A percentile compares a stretch with the other conserved stretches of the same genome.
phyloP scores from a whole-genome alignment of 2,797 vertebrate genomes.

The Micrastur ruficollis region DNA sequence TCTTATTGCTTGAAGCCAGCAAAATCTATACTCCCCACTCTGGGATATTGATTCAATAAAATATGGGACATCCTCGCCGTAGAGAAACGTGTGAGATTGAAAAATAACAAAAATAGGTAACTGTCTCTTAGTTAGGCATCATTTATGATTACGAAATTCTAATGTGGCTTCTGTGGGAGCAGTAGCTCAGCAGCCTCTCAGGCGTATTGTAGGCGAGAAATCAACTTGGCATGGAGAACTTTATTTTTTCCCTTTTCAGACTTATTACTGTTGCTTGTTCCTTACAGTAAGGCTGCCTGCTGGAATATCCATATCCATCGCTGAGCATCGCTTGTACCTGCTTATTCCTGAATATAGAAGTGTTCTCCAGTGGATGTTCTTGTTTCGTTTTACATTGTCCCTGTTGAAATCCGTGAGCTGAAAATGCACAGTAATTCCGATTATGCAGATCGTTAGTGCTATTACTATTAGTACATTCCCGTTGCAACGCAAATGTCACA shows the following conservation, averaged over 20 bases:
- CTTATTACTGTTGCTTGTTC: background rate
- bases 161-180: background rate
- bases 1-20: background rate
- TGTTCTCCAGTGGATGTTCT: background rate
- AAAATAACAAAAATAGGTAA: background rate
- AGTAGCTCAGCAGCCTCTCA: background rate
- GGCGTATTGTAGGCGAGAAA: background rate
- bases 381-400: background rate
- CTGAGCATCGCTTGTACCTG: background rate
- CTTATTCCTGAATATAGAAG: background rate
- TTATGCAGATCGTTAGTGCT: background rate
- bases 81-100: background rate
- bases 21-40: conserved; percentile 6
- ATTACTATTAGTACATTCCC: background rate
- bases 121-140: background rate
- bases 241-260: background rate
- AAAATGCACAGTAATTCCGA: background rate
- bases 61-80: background rate
- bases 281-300: background rate
- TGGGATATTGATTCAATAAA: conserved; percentile 10
- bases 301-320: background rate
- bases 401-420: background rate
- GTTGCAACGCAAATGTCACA: background rate
- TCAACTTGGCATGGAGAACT: background rate
- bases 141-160: background rate